These are phyloP conservation scores for Meliscaeva auricollis DNA, from an alignment of 2,888 invertebrate species.

Conservation along the genomic window DNA sequence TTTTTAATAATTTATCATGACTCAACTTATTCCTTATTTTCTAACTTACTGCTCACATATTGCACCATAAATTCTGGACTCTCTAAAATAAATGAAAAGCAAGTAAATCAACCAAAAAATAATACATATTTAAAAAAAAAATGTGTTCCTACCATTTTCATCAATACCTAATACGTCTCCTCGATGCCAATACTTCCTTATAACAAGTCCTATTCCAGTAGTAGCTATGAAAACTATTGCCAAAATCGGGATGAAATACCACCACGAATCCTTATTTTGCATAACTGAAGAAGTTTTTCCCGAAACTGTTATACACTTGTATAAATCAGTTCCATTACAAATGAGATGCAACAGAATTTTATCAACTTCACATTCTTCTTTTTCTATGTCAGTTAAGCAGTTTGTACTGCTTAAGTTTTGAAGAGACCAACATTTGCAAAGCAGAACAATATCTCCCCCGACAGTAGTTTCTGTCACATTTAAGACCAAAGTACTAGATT, in stretches of 20 bases:
- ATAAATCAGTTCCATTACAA: conserved; percentile 42
- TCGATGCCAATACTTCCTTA: background rate
- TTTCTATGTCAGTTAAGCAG: conserved; percentile 3
- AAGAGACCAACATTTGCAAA: conserved; percentile 52
- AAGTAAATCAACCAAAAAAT: background rate
- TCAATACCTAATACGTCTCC: background rate
- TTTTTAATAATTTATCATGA: too few relatives aligned
- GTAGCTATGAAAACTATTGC: background rate
- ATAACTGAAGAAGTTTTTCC: background rate
- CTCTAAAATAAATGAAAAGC: conserved; percentile 1
- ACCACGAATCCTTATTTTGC: background rate
- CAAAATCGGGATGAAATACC: conserved; percentile 1
- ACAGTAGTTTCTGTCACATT: background rate
- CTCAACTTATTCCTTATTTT: too few relatives aligned
- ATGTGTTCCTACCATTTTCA: conserved; percentile 14
- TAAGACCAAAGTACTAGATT: background rate
- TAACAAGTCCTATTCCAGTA: background rate
- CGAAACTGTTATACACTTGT: conserved; percentile 8
- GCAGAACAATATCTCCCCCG: background rate
- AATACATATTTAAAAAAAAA: too few relatives aligned
- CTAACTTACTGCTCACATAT: background rate
- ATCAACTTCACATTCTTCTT: conserved; percentile 5
- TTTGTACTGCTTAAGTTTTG: background rate
- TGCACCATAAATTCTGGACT: conserved; percentile 15
- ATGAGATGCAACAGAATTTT: background rate